Percentiles rank a stretch among this genome's conserved stretches.
These are phyloP conservation scores for Lamproptera curius DNA, from an alignment of 2,888 invertebrate genomes.

Conservation along the genomic window DNA sequence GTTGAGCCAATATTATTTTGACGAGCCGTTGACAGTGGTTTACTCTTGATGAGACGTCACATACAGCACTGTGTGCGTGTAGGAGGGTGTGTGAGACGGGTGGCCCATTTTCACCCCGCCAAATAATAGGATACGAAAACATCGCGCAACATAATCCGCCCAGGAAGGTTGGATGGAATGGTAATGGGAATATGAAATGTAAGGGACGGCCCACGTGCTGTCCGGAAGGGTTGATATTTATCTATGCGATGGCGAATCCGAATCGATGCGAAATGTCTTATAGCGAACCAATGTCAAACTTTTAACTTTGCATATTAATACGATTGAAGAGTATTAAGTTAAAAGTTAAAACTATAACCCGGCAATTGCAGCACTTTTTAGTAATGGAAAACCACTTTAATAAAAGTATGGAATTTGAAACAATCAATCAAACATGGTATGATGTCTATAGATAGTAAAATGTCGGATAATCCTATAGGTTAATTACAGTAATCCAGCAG, in stretches of 20 bases:
- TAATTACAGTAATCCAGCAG: too few relatives aligned
- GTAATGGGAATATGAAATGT: constrained; percentile 75
- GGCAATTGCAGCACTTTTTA: too few relatives aligned
- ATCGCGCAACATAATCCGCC: constrained; percentile 77
- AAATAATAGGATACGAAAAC: constrained; percentile 79
- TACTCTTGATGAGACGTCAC: constrained; percentile 68
- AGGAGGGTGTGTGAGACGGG: constrained; percentile 51
- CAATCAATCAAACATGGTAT: too few relatives aligned
- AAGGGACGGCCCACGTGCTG: constrained; percentile 64
- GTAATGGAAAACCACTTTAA: too few relatives aligned
- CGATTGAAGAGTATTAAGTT: too few relatives aligned
- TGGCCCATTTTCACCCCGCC: constrained; percentile 76
- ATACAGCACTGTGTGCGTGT: constrained; percentile 47
- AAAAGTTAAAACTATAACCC: too few relatives aligned
- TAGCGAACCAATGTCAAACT: too few relatives aligned
- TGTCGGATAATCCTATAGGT: too few relatives aligned
- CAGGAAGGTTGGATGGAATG: constrained; percentile 73
- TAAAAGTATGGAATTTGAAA: too few relatives aligned
- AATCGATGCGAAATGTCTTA: constrained; percentile 60
- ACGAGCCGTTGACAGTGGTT: constrained; percentile 77
- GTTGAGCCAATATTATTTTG: constrained; percentile 75
- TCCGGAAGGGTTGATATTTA: constrained; percentile 70
- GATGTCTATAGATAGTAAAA: too few relatives aligned
- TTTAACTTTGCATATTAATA: too few relatives aligned
- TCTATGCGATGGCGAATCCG: constrained; percentile 60